These are phyloP conservation scores for Agrotis segetum DNA, from an alignment of 2,888 invertebrate genomes.

Conservation along the genomic window DNA sequence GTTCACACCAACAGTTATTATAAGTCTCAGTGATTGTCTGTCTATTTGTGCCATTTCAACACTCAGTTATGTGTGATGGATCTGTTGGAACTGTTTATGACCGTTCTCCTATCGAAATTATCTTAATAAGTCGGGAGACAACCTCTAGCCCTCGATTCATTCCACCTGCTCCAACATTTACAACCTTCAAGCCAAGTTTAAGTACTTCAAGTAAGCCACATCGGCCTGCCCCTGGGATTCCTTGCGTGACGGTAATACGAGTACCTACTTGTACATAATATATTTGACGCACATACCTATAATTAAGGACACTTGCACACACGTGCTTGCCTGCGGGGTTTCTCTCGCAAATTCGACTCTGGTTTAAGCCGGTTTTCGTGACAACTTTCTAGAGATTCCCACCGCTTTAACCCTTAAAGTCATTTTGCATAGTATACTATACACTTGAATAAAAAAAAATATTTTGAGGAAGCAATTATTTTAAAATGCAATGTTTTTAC, in stretches of 20 bases:
- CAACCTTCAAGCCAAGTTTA: conserved; percentile 21
- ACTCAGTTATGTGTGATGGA: neutral
- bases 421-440: too few relatives aligned
- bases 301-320: conserved; percentile 65
- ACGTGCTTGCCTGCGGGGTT: conserved; percentile 73
- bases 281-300: conserved; percentile 51
- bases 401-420: too few relatives aligned
- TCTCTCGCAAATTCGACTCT: conserved; percentile 79
- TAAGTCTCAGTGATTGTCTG: neutral
- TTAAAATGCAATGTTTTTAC: too few relatives aligned
- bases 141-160: neutral
- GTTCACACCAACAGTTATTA: conserved; percentile 1
- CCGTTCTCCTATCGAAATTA: neutral
- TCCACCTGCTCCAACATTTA: neutral
- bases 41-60: neutral
- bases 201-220: conserved; percentile 9
- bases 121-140: neutral
- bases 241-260: conserved; percentile 34
- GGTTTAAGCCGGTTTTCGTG: conserved; percentile 83
- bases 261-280: conserved; percentile 38
- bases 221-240: conserved; percentile 23
- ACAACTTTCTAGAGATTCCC: conserved; percentile 88
- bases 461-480: too few relatives aligned
- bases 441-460: too few relatives aligned
- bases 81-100: neutral